These are phyloP conservation scores for Cyclura pinguis DNA, from an alignment of 2,797 vertebrate species.

Conservation along the genomic window DNA sequence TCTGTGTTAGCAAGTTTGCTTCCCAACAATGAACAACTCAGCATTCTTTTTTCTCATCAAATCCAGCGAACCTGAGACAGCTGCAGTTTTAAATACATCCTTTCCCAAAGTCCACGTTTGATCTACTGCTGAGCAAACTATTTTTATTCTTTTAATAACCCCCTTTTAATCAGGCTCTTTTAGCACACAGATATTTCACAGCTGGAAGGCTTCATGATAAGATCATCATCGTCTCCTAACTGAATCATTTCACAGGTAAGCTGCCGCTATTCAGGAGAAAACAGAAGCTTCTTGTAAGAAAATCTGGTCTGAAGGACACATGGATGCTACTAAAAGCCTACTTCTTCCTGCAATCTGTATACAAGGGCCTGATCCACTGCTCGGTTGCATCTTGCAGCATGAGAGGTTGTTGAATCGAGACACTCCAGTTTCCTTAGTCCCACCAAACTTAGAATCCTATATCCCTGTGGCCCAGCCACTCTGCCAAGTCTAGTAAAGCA, in stretches of 20 bases:
- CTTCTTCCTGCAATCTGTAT: not conserved
- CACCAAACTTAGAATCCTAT: not conserved
- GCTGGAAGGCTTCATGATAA: slow-evolving; percentile 37
- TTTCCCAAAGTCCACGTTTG: slow-evolving; percentile 24
- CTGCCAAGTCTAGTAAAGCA: not conserved
- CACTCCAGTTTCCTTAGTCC: not conserved
- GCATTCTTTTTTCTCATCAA: slow-evolving; percentile 13
- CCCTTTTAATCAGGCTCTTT: slow-evolving; percentile 39
- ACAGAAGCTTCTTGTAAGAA: slow-evolving; percentile 5
- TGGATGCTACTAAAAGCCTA: slow-evolving; percentile 24
- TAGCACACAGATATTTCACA: slow-evolving; percentile 29
- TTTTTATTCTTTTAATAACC: slow-evolving; percentile 36
- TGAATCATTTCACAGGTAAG: slow-evolving; percentile 43
- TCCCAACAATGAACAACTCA: not conserved
- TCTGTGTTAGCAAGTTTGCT: not conserved
- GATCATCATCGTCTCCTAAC: slow-evolving; percentile 34
- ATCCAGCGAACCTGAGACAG: slow-evolving; percentile 5
- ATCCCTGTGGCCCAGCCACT: not conserved
- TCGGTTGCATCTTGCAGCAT: not conserved
- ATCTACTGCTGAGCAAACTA: not conserved
- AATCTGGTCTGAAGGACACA: slow-evolving; percentile 24
- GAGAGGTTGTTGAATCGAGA: not conserved
- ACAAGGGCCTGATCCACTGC: not conserved
- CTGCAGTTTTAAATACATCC: not conserved
- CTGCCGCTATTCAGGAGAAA: not conserved